Evolutionary conservation across 37 sponge, comb jelly and placozoan genomes (phyloP).

Genomic region (Eunapius fragilis): DNA sequence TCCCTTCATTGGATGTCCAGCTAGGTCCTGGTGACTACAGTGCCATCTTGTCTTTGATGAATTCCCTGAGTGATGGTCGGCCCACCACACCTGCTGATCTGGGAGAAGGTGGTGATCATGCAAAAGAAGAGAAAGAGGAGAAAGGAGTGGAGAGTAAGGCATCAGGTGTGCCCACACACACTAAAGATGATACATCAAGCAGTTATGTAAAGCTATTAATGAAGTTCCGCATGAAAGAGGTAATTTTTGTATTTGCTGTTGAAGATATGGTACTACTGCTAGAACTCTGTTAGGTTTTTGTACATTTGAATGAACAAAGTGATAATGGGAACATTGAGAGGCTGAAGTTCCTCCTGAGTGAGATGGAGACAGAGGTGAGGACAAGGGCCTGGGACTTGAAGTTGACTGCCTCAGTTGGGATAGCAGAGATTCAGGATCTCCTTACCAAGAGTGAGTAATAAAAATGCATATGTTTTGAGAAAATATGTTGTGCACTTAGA

Average conservation of each 20-base stretch:
- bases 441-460: background rate
- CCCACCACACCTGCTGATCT: background rate
- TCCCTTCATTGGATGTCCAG: constrained; percentile 26
- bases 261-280: background rate
- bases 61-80: background rate
- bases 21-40: background rate
- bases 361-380: constrained; percentile 11
- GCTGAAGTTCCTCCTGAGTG: constrained; percentile 23
- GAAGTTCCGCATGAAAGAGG: background rate
- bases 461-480: background rate
- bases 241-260: background rate
- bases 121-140: background rate
- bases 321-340: constrained; percentile 12
- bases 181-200: background rate
- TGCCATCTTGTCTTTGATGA: background rate
- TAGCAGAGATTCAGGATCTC: constrained; percentile 16
- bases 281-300: background rate
- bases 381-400: constrained; percentile 27
- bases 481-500: background rate
- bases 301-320: background rate
- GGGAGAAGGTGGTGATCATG: background rate
- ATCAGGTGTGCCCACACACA: background rate
- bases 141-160: background rate
- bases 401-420: constrained; percentile 19
- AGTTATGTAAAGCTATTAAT: background rate